Base-by-base conservation (phyloP, 2,797 vertebrate genomes). In the Sparus aurata region DNA sequence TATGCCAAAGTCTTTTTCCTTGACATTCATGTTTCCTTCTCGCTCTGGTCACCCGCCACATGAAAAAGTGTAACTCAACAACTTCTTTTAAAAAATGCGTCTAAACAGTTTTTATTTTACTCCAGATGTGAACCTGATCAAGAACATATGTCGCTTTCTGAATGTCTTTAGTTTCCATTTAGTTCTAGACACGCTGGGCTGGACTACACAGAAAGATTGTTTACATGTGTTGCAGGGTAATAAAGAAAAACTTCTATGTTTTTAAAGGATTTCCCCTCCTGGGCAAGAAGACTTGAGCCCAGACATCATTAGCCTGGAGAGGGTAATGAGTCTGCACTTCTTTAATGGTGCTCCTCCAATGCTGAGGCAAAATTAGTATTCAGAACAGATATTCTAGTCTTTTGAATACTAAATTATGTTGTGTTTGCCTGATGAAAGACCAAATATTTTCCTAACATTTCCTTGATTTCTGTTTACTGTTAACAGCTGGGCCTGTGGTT, bases 161-260 rank as follows among this genome's bases (percentile, higher is more conserved):
- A 86, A 60, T 75, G 70, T 38, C 34, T 55, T 46, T 7, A 38
- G 23, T 83, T 74, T 79, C 57, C 50, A 85, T 76, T 69, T 71
- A 41, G n/a, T 50, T 45, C 78, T 60, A 38, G 50, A 74, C 65
- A 54, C 65, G 38, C 15, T 70, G 60, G 54, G 20, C 23, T 1
- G 4, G 77, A 69, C 59, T 50, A 15, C 73, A 54, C 20, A 54
- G 49, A 62, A 30, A 50, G 83, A 80, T 83, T 91, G 87, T 83
- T 92, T 84, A 69, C 82, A 90, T 54, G 27, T 90, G 83, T 87
- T 73, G 22, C 57, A 11, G 67, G 27, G 23, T 74, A 84, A 87
- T 66, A 67, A 88, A 54, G 46, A 59, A 66, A 66, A 90, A 69
- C 55, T 25, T 64, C 72, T 54, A 58, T 54, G 18, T 61, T 68